These are phyloP conservation scores for Scolanthus callimorphus DNA, from an alignment of 92 coral and sea anemone genomes.

Conservation along the genomic window DNA sequence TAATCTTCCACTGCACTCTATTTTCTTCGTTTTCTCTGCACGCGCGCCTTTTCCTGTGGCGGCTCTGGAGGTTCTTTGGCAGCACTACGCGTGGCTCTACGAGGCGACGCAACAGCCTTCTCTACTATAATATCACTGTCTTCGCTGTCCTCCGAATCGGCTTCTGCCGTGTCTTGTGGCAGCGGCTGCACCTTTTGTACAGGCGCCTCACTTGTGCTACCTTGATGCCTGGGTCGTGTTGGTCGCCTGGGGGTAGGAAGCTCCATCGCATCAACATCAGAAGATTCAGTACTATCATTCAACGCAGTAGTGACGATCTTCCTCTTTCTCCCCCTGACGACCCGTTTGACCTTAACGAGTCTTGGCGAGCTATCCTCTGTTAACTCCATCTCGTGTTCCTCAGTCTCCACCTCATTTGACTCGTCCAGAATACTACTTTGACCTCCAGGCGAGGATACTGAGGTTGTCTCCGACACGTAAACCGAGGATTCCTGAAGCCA, in stretches of 20 bases:
- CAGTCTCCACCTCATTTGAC: background rate
- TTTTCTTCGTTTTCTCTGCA: background rate
- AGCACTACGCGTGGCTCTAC: background rate
- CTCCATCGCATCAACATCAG: background rate
- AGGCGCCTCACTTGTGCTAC: background rate
- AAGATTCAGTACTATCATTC: background rate
- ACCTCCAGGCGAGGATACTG: no score
- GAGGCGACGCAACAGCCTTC: background rate
- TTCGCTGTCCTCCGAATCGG: background rate
- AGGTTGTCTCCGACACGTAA: no score
- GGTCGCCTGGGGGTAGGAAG: background rate
- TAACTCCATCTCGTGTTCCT: background rate
- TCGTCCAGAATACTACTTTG: background rate
- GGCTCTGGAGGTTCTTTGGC: background rate
- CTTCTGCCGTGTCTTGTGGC: background rate
- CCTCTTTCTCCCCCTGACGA: background rate
- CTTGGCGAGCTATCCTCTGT: background rate
- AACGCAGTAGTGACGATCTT: background rate
- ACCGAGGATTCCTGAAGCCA: no score
- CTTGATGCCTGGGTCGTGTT: background rate
- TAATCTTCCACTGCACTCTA: no score
- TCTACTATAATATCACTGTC: background rate
- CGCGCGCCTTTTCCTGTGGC: background rate
- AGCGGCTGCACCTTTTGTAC: background rate
- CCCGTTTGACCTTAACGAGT: background rate